Percentiles rank a stretch among this genome's conserved stretches.
phyloP scores from a whole-genome alignment of 2,113 vertebrate genomes.

The Laticauda laticaudata region DNA sequence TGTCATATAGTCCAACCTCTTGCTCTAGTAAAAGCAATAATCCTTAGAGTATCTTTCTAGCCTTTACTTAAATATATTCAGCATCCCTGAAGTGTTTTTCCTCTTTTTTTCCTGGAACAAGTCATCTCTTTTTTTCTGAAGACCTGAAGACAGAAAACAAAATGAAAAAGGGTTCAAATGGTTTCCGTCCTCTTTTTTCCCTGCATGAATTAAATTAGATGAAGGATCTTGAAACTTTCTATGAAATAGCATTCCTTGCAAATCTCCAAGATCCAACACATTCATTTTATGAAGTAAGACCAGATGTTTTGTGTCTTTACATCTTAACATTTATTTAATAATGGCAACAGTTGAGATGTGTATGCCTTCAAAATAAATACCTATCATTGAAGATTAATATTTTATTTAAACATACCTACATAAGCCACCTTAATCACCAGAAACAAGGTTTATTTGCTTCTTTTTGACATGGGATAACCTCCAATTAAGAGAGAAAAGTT shows the following conservation, averaged over 20 bases:
- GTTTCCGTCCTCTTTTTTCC: background rate
- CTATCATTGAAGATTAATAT: slow-evolving; percentile 41
- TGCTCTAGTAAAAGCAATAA: background rate
- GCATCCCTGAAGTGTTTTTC: background rate
- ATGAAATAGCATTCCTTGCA: background rate
- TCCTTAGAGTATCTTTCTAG: background rate
- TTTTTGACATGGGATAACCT: slow-evolving; percentile 54
- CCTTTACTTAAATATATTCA: background rate
- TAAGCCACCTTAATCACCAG: slow-evolving; percentile 50
- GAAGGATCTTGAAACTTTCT: background rate
- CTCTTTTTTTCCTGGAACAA: background rate
- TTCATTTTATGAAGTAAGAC: background rate
- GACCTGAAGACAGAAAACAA: background rate
- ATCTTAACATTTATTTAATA: background rate
- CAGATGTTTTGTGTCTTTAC: background rate
- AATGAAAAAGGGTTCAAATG: no score
- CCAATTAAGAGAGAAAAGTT: slow-evolving; percentile 53
- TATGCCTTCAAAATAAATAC: background rate
- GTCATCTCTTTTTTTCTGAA: background rate
- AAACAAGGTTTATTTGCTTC: slow-evolving; percentile 64
- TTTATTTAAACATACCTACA: slow-evolving; percentile 48
- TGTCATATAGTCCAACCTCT: background rate
- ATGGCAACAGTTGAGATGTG: background rate
- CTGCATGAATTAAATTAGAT: background rate
- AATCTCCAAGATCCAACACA: background rate